Evolutionary conservation across 53 echinoderm and acorn worm species (phyloP).

Genomic region (Paracentrotus lividus): DNA sequence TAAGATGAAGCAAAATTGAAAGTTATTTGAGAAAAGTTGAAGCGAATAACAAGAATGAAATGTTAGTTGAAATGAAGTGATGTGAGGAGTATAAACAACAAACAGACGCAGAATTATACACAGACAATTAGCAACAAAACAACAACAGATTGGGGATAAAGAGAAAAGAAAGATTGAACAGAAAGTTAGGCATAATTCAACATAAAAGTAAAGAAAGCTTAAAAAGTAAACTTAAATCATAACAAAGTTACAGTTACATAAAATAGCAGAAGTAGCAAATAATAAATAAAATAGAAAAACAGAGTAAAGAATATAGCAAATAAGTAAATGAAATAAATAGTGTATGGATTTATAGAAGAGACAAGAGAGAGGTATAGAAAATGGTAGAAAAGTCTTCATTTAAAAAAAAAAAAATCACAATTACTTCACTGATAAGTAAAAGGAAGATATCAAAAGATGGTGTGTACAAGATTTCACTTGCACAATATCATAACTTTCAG

Average conservation of each 20-base stretch:
- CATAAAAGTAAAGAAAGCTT: neutral
- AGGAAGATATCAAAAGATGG: too few relatives aligned
- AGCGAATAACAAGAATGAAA: neutral
- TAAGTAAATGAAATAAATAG: neutral
- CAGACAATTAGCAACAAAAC: neutral
- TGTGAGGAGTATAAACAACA: neutral
- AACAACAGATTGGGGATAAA: neutral
- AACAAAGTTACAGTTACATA: neutral
- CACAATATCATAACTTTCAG: neutral
- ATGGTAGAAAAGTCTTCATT: neutral
- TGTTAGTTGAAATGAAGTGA: neutral
- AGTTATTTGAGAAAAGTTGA: neutral
- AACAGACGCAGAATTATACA: neutral
- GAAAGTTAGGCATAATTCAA: conserved; percentile 34
- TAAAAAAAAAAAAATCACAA: too few relatives aligned
- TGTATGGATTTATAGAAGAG: too few relatives aligned
- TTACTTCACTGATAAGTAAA: too few relatives aligned
- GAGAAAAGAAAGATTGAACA: conserved; percentile 55
- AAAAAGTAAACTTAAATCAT: neutral
- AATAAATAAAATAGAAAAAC: neutral
- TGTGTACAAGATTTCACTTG: neutral
- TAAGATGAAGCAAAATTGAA: neutral
- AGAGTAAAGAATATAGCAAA: neutral
- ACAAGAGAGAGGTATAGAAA: neutral
- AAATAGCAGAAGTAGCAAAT: neutral